Percentiles rank a stretch among this genome's conserved stretches.
phyloP scores from a whole-genome alignment of 2,797 vertebrate species.

The Psittacula derbiana region DNA sequence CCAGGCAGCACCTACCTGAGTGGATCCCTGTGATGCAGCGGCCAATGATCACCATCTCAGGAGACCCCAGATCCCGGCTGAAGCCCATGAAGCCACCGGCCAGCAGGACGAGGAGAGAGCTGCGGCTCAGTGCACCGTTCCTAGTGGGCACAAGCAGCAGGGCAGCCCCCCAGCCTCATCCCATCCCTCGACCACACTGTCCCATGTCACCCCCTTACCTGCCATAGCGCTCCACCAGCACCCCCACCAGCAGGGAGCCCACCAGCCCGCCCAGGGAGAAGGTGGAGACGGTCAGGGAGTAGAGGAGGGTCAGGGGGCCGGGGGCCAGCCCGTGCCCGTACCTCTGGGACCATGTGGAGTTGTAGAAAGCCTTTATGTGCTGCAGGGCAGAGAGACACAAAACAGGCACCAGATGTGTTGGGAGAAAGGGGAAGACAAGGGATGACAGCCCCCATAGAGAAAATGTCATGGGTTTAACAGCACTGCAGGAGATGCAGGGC shows the following conservation, averaged over 20 bases:
- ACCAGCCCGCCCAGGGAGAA: slow-evolving; percentile 87
- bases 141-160: slow-evolving; percentile 66
- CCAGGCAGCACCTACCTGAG: slow-evolving; percentile 79
- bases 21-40: slow-evolving; percentile 87
- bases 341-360: slow-evolving; percentile 76
- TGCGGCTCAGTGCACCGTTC: slow-evolving; percentile 84
- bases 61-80: slow-evolving; percentile 77
- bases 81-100: slow-evolving; percentile 84
- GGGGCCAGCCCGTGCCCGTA: slow-evolving; percentile 68
- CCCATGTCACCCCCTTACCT: slow-evolving; percentile 71
- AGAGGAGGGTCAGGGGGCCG: slow-evolving; percentile 78
- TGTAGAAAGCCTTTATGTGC: slow-evolving; percentile 92
- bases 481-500: background rate
- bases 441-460: rapidly evolving
- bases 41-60: slow-evolving; percentile 86
- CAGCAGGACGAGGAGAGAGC: slow-evolving; percentile 83
- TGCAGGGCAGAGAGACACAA: slow-evolving; percentile 53
- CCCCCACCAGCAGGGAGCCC: slow-evolving; percentile 84
- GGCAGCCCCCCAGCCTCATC: slow-evolving; percentile 52
- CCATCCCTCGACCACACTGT: background rate
- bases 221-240: slow-evolving; percentile 83
- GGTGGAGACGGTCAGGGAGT: slow-evolving; percentile 87
- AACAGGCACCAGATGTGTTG: rapidly evolving
- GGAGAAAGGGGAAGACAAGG: background rate
- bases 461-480: background rate